Evolutionary conservation across 2,113 vertebrate species (phyloP), one percentile per base, ranked within the genome.

Genomic region (Neogale vison): DNA sequence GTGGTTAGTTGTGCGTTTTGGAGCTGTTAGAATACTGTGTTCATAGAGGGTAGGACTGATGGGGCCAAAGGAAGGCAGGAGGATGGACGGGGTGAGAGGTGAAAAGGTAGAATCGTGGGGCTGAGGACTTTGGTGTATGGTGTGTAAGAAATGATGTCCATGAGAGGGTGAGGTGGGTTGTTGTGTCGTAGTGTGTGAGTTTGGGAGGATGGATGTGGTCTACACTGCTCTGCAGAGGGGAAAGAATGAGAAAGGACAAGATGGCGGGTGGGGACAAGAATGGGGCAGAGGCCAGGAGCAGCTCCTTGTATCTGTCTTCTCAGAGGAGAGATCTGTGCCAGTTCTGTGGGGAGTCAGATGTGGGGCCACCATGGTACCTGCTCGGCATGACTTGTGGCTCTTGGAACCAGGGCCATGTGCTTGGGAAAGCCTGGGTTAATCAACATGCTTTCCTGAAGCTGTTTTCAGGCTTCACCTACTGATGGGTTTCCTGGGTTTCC

Each of bases 321-420:
- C 50, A 31, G 29, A 82, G 42, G 74, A 81, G 50, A 23, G 23
- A 23, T 31, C 31, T 57, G 15, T 0, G 4, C 3, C 31, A 8
- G 6, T 31, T 42, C 50, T 14, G 3, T 23, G 71, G 29, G 17
- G 79, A n/a, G 26, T 26, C 7, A 34, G 39, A 52, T 1, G 26
- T 15, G 52, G 14, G 47, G 5, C 14, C 4, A 2, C 3, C 4
- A 10, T 0, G 1, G 39, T 31, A 7, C 39, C 4, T 31, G n/a
- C 76, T 55, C 42, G 55, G 65, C 17, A n/a, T 61, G 3, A 5
- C 57, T 34, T 34, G 10, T 8, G 24, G 24, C 18, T 21, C 12
- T 39, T 34, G 61, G 50, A 42, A 20, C 26, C 24, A 59, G 13
- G 12, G 18, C 23, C 3, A 15, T 1, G 18, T 21, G 11, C 18